Base-by-base conservation (phyloP, 2,113 vertebrate genomes). In the Nettapus auritus region DNA sequence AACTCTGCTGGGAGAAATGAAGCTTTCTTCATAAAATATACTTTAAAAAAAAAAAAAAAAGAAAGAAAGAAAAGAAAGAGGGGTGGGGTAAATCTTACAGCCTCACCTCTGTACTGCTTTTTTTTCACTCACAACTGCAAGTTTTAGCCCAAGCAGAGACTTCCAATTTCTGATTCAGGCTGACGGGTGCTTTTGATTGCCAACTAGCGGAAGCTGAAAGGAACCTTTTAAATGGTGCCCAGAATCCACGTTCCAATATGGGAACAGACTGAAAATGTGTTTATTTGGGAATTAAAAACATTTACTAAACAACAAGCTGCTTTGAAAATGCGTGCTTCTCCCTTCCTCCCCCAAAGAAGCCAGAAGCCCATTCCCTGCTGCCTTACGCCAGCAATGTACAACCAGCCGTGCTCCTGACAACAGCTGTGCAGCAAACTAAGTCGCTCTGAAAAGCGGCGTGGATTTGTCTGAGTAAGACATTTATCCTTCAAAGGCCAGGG, bases 391-490 rank as follows among this genome's bases (percentile, higher is more conserved):
- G 66, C 42, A 13, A 22, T 34, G 57, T 31, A 59, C 0, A 3
- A 23, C 29, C 26, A 38, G 36, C 15, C 81, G 17, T 8, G 62
- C 52, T 75, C 29, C 90, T 15, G 12, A 29, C 57, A 40, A 57
- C 80, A 79, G 89, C 91, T 50, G 78, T 21, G 81, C 96, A 63
- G 86, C 90, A 95, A 94, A 80, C 66, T 3, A 31, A 96, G 78
- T 6, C 56, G 42, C 90, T 94, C 92, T 88, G 91, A 94, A 97
- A 97, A 96, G 97, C 89, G 77, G 74, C 69, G 12, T 71, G 97
- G 96, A 97, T 97, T 98, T 97, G 79, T 94, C 95, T 88, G 89
- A 94, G 53, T 93, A 87, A 89, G 97, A 97, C 90, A 97, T 97
- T 97, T 95, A 97, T 97, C 97, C 94, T 81, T 96, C 88, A 77